Conservation (phyloP, 2,113 vertebrate genomes). For the Benitochromis conjunctus region DNA sequence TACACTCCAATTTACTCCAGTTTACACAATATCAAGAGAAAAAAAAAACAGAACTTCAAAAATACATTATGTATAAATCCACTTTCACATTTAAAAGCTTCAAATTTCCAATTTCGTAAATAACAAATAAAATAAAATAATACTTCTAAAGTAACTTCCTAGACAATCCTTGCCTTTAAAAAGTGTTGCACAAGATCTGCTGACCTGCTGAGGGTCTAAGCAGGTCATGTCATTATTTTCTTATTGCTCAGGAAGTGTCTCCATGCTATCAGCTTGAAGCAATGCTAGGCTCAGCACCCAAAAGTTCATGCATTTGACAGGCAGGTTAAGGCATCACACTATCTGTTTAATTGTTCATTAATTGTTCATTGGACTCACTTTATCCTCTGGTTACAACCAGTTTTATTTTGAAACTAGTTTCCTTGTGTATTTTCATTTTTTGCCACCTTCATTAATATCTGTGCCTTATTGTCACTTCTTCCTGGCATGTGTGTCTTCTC, state of each 20-base stretch:
- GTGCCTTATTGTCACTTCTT: neutral
- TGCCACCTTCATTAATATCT: neutral
- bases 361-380: neutral
- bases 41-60: neutral
- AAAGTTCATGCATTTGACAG: neutral
- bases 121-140: neutral
- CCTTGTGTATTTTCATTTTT: neutral
- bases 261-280: neutral
- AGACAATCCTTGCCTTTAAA: neutral
- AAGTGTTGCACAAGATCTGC: neutral
- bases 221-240: neutral
- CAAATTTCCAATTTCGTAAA: neutral
- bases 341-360: neutral
- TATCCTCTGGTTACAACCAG: neutral
- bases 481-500: neutral
- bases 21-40: neutral
- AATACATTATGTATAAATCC: neutral
- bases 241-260: neutral
- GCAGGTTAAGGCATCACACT: neutral
- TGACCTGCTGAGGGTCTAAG: neutral
- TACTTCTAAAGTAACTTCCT: neutral
- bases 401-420: neutral
- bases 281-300: neutral
- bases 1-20: neutral
- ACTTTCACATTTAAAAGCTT: neutral